A percentile compares a stretch with the other conserved stretches of the same genome.
These are phyloP conservation scores for Microtus ochrogaster DNA, from an alignment of 2,113 vertebrate species.

Conservation along the genomic window DNA sequence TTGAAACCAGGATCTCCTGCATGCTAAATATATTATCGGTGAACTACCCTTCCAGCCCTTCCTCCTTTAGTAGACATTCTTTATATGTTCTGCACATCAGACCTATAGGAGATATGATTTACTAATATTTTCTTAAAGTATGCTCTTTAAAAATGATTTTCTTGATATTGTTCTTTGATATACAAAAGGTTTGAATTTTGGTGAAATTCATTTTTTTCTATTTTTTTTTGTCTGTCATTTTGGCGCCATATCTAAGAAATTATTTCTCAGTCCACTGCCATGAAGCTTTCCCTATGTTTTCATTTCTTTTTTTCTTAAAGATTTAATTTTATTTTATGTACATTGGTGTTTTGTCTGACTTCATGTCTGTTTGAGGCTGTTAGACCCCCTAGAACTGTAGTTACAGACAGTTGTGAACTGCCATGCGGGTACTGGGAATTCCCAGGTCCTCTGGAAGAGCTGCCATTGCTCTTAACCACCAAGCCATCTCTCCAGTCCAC, in stretches of 20 bases:
- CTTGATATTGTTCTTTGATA: not conserved
- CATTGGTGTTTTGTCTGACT: too few species aligned
- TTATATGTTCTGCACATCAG: not conserved
- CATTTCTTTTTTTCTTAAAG: not conserved
- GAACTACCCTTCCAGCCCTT: not conserved
- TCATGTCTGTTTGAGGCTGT: too few species aligned
- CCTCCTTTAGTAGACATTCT: not conserved
- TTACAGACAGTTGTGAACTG: too few species aligned
- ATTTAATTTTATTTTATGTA: too few species aligned
- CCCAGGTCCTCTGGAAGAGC: too few species aligned
- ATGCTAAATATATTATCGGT: not conserved
- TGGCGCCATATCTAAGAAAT: not conserved
- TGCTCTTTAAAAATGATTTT: not conserved
- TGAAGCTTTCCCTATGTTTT: not conserved
- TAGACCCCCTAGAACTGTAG: too few species aligned
- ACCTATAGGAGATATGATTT: not conserved
- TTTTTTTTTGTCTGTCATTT: not conserved
- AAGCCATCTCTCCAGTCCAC: too few species aligned
- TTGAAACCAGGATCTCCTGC: not conserved
- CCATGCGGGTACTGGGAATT: too few species aligned
- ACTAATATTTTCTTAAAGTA: not conserved
- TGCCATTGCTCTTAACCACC: too few species aligned
- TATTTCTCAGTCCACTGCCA: not conserved
- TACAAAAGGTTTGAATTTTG: not conserved
- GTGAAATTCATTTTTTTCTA: not conserved